Evolutionary conservation across 2,797 vertebrate species (phyloP).

Genomic region (Mus caroli): DNA sequence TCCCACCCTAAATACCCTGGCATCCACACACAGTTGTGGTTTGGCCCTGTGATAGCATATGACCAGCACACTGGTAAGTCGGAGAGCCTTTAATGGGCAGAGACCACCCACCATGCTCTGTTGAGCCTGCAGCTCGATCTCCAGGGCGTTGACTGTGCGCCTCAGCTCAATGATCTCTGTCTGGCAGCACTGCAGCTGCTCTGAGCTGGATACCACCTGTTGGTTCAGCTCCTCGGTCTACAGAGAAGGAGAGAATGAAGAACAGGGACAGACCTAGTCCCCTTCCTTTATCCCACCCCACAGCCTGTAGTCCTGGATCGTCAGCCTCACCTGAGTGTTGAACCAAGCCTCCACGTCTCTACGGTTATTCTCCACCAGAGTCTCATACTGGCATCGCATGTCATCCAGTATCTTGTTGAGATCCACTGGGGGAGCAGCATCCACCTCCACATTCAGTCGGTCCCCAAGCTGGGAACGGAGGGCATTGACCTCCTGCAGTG

Average conservation of each 20-base stretch:
- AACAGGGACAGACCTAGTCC: not conserved
- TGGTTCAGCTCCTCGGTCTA: conserved; percentile 80
- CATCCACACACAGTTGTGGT: not conserved
- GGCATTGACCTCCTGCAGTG: conserved; percentile 80
- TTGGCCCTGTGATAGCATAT: accelerated
- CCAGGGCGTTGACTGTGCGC: conserved; percentile 77
- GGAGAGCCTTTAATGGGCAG: accelerated
- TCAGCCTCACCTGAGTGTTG: conserved; percentile 82
- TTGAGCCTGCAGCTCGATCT: conserved; percentile 86
- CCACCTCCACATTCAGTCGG: conserved; percentile 86
- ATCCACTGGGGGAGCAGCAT: conserved; percentile 86
- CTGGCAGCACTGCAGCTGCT: conserved; percentile 85
- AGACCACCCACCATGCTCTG: conserved; percentile 78
- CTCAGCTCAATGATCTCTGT: conserved; percentile 82
- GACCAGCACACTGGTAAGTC: not conserved
- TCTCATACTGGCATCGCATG: conserved; percentile 87
- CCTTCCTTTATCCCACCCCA: not conserved
- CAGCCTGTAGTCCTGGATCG: not conserved
- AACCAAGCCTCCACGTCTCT: conserved; percentile 86
- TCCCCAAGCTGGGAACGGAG: conserved; percentile 85
- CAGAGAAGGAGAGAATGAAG: not conserved
- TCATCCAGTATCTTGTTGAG: conserved; percentile 85
- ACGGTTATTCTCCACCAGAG: conserved; percentile 86
- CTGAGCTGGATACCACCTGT: conserved; percentile 80
- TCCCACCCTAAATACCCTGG: not conserved